phyloP scores from a whole-genome alignment of 2,888 invertebrate genomes.

The Syritta pipiens region DNA sequence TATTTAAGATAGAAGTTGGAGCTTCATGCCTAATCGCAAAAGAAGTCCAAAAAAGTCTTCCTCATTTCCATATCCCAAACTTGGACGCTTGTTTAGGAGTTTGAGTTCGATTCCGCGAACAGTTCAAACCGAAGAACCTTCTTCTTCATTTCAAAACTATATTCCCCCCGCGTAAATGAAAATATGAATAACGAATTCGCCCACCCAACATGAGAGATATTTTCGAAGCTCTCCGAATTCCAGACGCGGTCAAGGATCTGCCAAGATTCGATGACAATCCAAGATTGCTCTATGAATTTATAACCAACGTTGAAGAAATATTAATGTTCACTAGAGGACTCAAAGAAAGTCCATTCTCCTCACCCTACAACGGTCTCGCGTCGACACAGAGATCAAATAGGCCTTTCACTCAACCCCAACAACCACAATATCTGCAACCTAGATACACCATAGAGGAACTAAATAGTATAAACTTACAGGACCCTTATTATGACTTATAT shows the following conservation, averaged over 20 bases:
- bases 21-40: background rate
- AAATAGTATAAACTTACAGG: background rate
- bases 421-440: background rate
- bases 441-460: background rate
- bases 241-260: background rate
- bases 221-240: background rate
- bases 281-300: background rate
- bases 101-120: background rate
- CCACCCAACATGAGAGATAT: background rate
- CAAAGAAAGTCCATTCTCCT: background rate
- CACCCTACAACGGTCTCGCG: background rate
- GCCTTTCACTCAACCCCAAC: slow-evolving; percentile 5
- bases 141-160: background rate
- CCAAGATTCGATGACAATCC: background rate
- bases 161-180: background rate
- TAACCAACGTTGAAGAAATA: no score
- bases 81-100: background rate
- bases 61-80: background rate
- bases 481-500: background rate
- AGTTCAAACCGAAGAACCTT: background rate
- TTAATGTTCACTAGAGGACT: no score
- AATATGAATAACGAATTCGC: background rate
- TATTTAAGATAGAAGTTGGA: background rate
- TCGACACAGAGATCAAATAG: background rate
- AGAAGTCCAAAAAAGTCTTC: background rate